phyloP scores from a whole-genome alignment of 2,888 invertebrate genomes.

The Macropis europaea region DNA sequence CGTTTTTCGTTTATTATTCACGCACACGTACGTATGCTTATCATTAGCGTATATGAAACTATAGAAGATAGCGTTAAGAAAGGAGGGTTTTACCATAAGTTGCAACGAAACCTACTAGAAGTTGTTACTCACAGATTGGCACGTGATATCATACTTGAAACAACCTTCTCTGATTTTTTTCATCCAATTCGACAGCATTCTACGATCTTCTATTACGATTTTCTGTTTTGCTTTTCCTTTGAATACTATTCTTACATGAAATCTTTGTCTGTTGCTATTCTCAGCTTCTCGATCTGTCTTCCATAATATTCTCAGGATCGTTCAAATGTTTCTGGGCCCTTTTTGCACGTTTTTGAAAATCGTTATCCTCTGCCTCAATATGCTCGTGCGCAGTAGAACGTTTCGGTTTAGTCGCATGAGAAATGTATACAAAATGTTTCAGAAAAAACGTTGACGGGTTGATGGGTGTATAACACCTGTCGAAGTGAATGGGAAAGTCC shows the following conservation, averaged over 20 bases:
- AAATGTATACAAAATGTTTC: too few species aligned
- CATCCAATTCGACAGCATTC: background rate
- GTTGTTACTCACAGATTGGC: constrained; percentile 42
- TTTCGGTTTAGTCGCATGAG: constrained; percentile 23
- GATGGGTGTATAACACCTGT: too few species aligned
- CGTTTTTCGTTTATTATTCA: background rate
- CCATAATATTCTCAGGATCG: too few species aligned
- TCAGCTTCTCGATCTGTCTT: too few species aligned
- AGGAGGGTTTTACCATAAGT: constrained; percentile 8
- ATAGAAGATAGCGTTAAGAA: constrained; percentile 7
- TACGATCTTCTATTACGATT: background rate
- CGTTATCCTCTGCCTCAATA: background rate
- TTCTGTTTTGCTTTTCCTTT: background rate
- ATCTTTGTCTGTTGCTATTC: too few species aligned
- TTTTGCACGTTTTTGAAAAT: background rate
- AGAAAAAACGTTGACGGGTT: too few species aligned
- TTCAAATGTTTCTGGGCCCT: too few species aligned
- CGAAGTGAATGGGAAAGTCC: too few species aligned
- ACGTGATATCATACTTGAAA: constrained; percentile 46
- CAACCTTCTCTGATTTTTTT: background rate
- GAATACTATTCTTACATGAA: too few species aligned
- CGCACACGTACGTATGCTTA: background rate
- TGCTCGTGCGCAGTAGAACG: constrained; percentile 25
- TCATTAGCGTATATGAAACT: constrained; percentile 11
- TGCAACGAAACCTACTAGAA: constrained; percentile 16